Evolutionary conservation across 92 coral and sea anemone genomes (phyloP), one percentile per base, ranked within the genome.

Genomic region (Parazoanthus atlanticus): DNA sequence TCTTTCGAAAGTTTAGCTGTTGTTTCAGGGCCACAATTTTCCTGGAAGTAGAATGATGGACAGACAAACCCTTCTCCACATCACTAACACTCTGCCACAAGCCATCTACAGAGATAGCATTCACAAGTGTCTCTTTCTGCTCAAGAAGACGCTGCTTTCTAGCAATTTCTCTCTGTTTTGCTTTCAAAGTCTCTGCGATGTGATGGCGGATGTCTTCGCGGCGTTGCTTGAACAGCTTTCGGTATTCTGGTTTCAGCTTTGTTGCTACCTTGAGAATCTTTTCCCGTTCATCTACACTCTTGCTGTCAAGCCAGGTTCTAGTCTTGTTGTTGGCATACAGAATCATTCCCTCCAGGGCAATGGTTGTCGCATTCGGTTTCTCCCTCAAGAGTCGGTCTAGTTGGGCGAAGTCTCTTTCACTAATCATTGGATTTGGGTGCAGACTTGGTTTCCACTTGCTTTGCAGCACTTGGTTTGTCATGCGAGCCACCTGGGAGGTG

Each of bases 261-360:
- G 64, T 65, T 12, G 79, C 85, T 12, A 78, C 33, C 47, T 88
- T 67, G 26, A 88, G 76, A 64, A 88, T 79, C 77, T 65, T 56
- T 41, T 8, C 30, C 25, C 25, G 64, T 65, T 79, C 85, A 13
- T 78, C 85, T 78, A 25, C 85, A 30, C 11, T 65, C 85, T 56
- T 56, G 76, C 21, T 52, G 31, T 87, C 85, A 56, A 56, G 85
- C 85, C 86, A 88, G 31, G 84, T n/a, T 52, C 90, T 78, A 21
- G 82, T 78, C 82, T 78, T 46, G 58, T 86, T 74, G 72, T 76
- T 76, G 11, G 83, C 84, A 76, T 76, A 76, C 83, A 88, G 23
- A 15, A 88, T 78, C 65, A 88, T 79, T 28, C 86, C 90, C 80
- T 88, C 90, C n/a, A 78, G 56, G n/a, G 72, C 80, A 78, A 88